A percentile compares a stretch with the other conserved stretches of the same genome.
Conservation (phyloP, 2,113 vertebrate genomes). For the Eubucco bourcierii region DNA sequence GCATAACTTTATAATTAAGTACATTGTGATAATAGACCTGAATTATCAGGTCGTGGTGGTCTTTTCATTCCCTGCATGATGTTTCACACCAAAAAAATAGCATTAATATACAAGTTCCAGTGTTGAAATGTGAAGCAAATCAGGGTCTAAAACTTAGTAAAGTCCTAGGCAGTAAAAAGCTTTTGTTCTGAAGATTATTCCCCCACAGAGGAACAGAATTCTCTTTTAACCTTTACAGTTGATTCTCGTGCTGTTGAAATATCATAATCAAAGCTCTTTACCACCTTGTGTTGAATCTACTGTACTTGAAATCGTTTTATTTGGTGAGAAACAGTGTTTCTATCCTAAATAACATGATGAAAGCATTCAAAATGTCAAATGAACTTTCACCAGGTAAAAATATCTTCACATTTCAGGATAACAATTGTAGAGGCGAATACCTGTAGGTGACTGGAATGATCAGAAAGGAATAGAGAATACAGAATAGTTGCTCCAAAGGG, state of each 20-base stretch:
- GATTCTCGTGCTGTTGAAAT: constrained; percentile 74
- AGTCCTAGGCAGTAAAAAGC: constrained; percentile 78
- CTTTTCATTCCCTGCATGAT: constrained; percentile 72
- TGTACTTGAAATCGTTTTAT: constrained; percentile 75
- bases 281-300: constrained; percentile 73
- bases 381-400: constrained; percentile 74
- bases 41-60: constrained; percentile 54
- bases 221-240: constrained; percentile 77
- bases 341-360: constrained; percentile 77
- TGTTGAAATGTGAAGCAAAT: constrained; percentile 76
- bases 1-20: constrained; percentile 74
- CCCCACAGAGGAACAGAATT: constrained; percentile 78
- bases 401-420: constrained; percentile 63
- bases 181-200: constrained; percentile 78
- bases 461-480: constrained; percentile 62
- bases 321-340: constrained; percentile 75
- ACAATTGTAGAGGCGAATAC: constrained; percentile 58
- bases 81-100: constrained; percentile 72
- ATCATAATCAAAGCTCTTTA: constrained; percentile 82
- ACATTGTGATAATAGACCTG: constrained; percentile 65
- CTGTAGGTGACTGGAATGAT: constrained; percentile 73
- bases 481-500: constrained; percentile 49
- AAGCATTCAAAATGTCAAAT: constrained; percentile 75
- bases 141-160: constrained; percentile 77
- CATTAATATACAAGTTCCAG: constrained; percentile 73